Evolutionary conservation across 2,797 vertebrate genomes (phyloP), one percentile per base, ranked within the genome.

Genomic region (Poecilia gillii): DNA sequence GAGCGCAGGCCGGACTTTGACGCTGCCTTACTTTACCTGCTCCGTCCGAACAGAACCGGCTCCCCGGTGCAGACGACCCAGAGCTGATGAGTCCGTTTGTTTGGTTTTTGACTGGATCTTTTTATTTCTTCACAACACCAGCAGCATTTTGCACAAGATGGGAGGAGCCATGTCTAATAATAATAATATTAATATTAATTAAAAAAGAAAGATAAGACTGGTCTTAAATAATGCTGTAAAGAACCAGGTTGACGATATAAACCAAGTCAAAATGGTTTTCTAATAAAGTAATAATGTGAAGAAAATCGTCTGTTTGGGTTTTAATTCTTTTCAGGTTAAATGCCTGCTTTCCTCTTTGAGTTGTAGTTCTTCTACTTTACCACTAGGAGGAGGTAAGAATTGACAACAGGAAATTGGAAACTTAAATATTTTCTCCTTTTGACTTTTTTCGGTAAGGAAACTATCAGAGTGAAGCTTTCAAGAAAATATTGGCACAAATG

Each of bases 81-180:
- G 36, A 23, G 64, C 8, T 11, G 64, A 33, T 4, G 49, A 90
- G 55, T 3, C 14, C 0, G 18, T 31, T 31, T 76, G 86, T 83
- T 83, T 80, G 41, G 77, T 73, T 81, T 14, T 79, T 64, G 73
- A 96, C 66, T 43, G 93, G 91, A 90, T 92, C 90, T 94, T 59
- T 93, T 95, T 91, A 90, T 95, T 81, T 23, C n/a, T 95, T 96
- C 88, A 88, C 84, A 95, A 96, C 93, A 96, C 95, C 96, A 96
- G 96, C 96, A 95, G 95, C 96, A 93, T 97, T 94, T 98, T 98
- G 97, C 97, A 97, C 97, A 97, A 95, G 94, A 89, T 94, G 84
- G 95, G 94, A 95, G 91, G 89, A 91, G 90, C 88, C 95, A 96
- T 89, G 85, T 88, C 77, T 66, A 70, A 70, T 45, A 45, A 45